Conservation (phyloP, 2,888 invertebrate genomes). For the Drosophila nr. perissopoda region DNA sequence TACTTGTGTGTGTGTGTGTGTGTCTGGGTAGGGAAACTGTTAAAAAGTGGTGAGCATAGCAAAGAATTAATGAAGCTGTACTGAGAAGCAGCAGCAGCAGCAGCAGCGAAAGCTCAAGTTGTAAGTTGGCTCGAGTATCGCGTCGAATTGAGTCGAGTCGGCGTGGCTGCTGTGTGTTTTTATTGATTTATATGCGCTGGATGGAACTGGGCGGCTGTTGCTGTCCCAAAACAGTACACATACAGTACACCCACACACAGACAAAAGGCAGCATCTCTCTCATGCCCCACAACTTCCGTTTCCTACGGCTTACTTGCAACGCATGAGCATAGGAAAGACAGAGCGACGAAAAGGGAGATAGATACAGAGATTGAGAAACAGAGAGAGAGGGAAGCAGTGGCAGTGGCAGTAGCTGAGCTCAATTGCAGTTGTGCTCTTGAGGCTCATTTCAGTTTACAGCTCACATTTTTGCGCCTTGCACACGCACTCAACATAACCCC, state of each 20-base stretch:
- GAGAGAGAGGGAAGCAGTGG: constrained; percentile 13
- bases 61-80: constrained; percentile 60
- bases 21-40: constrained; percentile 45
- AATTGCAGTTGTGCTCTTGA: constrained; percentile 59
- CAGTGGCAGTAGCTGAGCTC: constrained; percentile 9
- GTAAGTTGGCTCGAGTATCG: constrained; percentile 15
- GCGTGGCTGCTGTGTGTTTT: constrained; percentile 65
- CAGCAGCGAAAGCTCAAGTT: constrained; percentile 32
- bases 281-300: constrained; percentile 64
- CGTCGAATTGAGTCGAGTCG: constrained; percentile 26
- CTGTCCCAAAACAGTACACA: constrained; percentile 69
- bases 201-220: constrained; percentile 60
- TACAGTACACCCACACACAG: constrained; percentile 24
- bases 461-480: constrained; percentile 40
- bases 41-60: constrained; percentile 45
- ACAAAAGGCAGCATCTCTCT: constrained; percentile 36
- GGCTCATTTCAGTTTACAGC: constrained; percentile 66
- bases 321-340: constrained; percentile 35
- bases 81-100: constrained; percentile 15
- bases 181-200: constrained; percentile 80
- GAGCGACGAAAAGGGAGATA: constrained; percentile 4
- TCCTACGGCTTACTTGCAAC: constrained; percentile 66
- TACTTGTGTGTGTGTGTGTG: constrained; percentile 22
- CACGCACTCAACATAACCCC: constrained; percentile 62
- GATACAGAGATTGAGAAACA: constrained; percentile 16